Evolutionary conservation across 2,797 vertebrate species (phyloP), one percentile per base, ranked within the genome.

Genomic region (Gymnothorax javanicus): DNA sequence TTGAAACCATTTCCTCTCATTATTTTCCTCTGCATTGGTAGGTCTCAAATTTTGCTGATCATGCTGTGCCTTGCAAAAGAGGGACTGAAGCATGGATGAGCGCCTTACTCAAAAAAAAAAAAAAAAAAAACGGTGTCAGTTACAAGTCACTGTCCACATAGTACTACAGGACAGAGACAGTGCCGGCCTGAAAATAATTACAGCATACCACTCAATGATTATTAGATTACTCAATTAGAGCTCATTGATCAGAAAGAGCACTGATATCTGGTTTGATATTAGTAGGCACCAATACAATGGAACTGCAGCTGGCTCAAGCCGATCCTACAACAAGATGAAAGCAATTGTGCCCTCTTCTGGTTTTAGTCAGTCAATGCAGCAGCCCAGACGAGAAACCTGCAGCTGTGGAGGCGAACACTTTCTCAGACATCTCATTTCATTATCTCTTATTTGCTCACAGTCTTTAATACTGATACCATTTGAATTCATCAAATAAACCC

Each of bases 391-490:
- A 69, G 64, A 69, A 64, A 20, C 17, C 62, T 64, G 62, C 17
- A 23, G 62, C 62, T 64, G n/a, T 69, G 11, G 23, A 20, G 23
- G 23, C 64, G 12, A 64, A 64, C 60, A 20, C 23, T 69, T n/a
- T 8, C n/a, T 69, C 64, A 25, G n/a, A 8, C 64, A 69, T n/a
- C n/a, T n/a, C 23, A n/a, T 69, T 25, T 7, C 9, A n/a, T 69
- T 7, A 69, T 69, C 64, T 20, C 20, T 62, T 17, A 15, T 62
- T 17, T 3, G 20, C 60, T 69, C n/a, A 25, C 23, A n/a, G 23
- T 69, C 5, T 69, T 69, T 69, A 69, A 69, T 25, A 69, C 64
- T 69, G 64, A 69, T 69, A 69, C n/a, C 64, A 69, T 69, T 25
- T n/a, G 7, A 25, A 69, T 23, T 9, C 64, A 69, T 69, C 64